phyloP scores from a whole-genome alignment of 1,140 invertebrate genomes.

The Brachionus paranguensis region DNA sequence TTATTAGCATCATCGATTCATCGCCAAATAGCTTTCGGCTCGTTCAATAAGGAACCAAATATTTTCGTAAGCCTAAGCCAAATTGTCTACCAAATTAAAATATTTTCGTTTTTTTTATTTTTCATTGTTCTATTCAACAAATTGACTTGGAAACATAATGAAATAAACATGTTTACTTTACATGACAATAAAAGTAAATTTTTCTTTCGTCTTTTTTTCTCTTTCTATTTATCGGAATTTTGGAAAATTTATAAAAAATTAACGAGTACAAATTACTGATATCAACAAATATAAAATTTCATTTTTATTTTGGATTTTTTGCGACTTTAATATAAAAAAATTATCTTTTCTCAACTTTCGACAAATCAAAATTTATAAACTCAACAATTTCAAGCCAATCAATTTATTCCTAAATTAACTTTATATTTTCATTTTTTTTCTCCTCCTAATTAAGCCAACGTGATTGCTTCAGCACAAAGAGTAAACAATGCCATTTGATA shows the following conservation, averaged over 20 bases:
- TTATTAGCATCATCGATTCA: neutral
- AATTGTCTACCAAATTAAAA: neutral
- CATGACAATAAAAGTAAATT: neutral
- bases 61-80: neutral
- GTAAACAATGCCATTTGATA: neutral
- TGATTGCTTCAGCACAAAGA: neutral
- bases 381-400: neutral
- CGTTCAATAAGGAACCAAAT: neutral
- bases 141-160: neutral
- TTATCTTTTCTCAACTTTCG: neutral
- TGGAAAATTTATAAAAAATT: constrained; percentile 21
- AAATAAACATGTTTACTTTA: constrained; percentile 18
- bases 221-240: neutral
- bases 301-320: neutral
- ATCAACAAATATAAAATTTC: neutral
- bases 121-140: neutral
- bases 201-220: neutral
- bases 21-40: neutral
- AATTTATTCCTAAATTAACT: neutral
- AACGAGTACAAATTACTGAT: constrained; percentile 9
- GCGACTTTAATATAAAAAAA: neutral
- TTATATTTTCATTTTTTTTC: too few relatives aligned
- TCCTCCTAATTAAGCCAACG: neutral
- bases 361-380: neutral
- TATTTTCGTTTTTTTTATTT: neutral